Evolutionary conservation across 2,797 vertebrate species (phyloP).

Genomic region (Tokudaia muenninki): DNA sequence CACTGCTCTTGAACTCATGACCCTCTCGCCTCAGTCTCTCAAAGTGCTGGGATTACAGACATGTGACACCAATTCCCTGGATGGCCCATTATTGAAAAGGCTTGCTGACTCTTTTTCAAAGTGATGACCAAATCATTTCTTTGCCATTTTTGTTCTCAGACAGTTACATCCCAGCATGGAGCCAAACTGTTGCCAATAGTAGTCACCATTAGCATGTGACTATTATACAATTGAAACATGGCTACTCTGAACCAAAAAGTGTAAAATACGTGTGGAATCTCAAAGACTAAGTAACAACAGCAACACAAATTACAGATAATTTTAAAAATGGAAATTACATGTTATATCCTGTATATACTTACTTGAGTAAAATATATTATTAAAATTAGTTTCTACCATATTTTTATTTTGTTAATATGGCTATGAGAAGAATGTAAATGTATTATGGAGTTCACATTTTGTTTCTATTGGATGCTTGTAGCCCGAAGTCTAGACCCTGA

Average conservation of each 20-base stretch:
- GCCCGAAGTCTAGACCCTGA: not conserved
- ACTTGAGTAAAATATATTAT: constrained; percentile 22
- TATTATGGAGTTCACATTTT: not conserved
- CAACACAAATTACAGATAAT: constrained; percentile 16
- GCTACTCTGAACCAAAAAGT: not conserved
- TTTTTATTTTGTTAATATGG: not conserved
- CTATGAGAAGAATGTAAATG: constrained; percentile 29
- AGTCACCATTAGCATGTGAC: not conserved
- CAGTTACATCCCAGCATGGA: not conserved
- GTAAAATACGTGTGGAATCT: not conserved
- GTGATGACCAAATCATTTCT: not conserved
- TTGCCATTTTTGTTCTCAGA: constrained; percentile 23
- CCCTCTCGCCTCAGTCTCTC: not conserved
- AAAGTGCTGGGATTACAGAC: not conserved
- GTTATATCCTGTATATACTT: not conserved
- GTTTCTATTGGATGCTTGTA: constrained; percentile 27
- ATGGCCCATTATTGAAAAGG: not conserved
- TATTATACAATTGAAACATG: not conserved
- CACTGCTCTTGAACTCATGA: not conserved
- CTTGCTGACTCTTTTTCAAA: not conserved
- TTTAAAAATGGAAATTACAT: not conserved
- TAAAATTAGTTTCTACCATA: not conserved
- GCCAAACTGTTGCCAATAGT: not conserved
- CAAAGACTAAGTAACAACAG: not conserved
- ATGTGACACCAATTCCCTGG: not conserved